Evolutionary conservation across 2,888 invertebrate species (phyloP).

Genomic region (Acrobasis repandana): DNA sequence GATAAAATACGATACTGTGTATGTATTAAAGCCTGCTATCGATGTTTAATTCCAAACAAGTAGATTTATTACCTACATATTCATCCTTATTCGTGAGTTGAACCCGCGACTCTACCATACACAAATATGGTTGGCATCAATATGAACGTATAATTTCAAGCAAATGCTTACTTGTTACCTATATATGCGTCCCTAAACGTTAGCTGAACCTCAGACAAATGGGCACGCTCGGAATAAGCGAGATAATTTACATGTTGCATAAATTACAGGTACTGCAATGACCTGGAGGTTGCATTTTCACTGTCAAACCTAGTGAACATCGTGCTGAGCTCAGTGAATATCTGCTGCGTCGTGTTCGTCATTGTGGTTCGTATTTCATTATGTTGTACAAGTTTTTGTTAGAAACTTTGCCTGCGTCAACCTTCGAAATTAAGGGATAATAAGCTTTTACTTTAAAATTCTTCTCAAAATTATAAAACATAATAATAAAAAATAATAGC

Average conservation of each 20-base stretch:
- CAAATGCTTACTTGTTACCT: not conserved
- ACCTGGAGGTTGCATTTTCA: conserved; percentile 69
- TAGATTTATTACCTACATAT: too few species aligned
- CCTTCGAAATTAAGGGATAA: too few species aligned
- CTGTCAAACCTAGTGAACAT: conserved; percentile 69
- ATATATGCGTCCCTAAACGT: conserved; percentile 11
- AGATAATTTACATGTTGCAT: conserved; percentile 21
- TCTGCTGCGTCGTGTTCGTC: conserved; percentile 74
- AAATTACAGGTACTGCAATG: conserved; percentile 67
- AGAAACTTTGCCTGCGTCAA: too few species aligned
- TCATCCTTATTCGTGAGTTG: too few species aligned
- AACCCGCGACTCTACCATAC: too few species aligned
- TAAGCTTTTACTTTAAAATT: too few species aligned
- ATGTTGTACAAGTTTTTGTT: too few species aligned
- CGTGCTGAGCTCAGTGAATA: conserved; percentile 70
- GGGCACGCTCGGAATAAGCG: conserved; percentile 10
- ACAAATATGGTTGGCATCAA: not conserved
- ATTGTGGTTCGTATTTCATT: conserved; percentile 59
- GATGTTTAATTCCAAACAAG: too few species aligned
- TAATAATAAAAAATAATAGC: too few species aligned
- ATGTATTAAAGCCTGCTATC: too few species aligned
- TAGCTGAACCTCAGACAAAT: conserved; percentile 11
- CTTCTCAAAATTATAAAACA: too few species aligned
- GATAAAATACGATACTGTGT: too few species aligned
- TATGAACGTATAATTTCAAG: not conserved